phyloP scores from a whole-genome alignment of 1,140 invertebrate genomes.

The Calephelis virginiensis region DNA sequence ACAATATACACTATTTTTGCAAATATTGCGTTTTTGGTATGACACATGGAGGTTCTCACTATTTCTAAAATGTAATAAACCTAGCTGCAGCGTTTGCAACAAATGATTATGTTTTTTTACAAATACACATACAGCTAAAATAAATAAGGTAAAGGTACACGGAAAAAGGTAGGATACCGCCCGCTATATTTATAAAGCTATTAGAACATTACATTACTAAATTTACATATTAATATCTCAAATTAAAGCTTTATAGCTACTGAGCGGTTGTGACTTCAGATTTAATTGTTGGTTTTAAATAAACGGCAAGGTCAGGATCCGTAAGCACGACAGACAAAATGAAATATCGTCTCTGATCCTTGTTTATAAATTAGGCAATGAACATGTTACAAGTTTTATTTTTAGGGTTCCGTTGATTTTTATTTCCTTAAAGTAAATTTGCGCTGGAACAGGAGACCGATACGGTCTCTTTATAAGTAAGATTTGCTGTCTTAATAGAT shows the following conservation, averaged over 20 bases:
- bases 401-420: background rate
- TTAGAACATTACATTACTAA: constrained; percentile 8
- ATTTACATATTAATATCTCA: constrained; percentile 22
- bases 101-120: too few relatives aligned
- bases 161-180: background rate
- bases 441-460: too few relatives aligned
- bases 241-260: constrained; percentile 34
- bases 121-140: too few relatives aligned
- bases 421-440: too few relatives aligned
- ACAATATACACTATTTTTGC: too few relatives aligned
- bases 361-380: constrained; percentile 15
- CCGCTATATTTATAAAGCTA: constrained; percentile 14
- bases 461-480: too few relatives aligned
- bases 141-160: too few relatives aligned
- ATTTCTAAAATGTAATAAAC: too few relatives aligned
- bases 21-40: too few relatives aligned
- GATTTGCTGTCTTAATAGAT: too few relatives aligned
- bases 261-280: constrained; percentile 31
- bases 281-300: constrained; percentile 32
- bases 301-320: constrained; percentile 29
- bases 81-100: background rate
- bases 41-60: too few relatives aligned
- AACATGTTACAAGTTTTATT: constrained; percentile 2
- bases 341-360: constrained; percentile 11
- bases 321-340: constrained; percentile 27